These are phyloP conservation scores for Apis laboriosa DNA, from an alignment of 1,140 invertebrate species.

Conservation along the genomic window DNA sequence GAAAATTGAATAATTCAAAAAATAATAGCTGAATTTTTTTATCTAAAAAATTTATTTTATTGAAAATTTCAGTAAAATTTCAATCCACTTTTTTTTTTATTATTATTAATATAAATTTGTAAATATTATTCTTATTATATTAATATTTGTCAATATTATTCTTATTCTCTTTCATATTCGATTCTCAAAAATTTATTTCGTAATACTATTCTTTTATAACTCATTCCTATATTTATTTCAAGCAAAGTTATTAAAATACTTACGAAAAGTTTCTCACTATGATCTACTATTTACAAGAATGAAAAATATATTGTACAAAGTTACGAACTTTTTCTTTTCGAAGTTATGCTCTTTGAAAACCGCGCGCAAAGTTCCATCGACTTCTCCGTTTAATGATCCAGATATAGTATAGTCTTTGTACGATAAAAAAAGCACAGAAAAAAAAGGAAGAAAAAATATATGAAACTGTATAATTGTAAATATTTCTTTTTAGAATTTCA, in stretches of 20 bases:
- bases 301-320: not conserved
- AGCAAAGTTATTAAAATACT: not conserved
- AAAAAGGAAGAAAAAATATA: no score
- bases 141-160: not conserved
- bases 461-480: not conserved
- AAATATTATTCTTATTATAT: no score
- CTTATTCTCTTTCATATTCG: not conserved
- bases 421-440: not conserved
- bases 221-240: not conserved
- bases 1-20: no score
- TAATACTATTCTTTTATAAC: not conserved
- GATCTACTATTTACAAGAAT: not conserved
- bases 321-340: not conserved
- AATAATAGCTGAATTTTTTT: no score
- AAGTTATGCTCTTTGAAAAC: not conserved
- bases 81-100: not conserved
- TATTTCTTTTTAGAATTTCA: not conserved
- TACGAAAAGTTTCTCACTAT: not conserved
- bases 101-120: not conserved
- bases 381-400: not conserved
- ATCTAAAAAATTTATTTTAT: no score
- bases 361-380: not conserved
- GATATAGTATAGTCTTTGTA: not conserved
- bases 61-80: not conserved
- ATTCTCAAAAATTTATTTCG: not conserved